Evolutionary conservation across 2,797 vertebrate species (phyloP), one percentile per base, ranked within the genome.

Genomic region (Sphaeramia orbicularis): DNA sequence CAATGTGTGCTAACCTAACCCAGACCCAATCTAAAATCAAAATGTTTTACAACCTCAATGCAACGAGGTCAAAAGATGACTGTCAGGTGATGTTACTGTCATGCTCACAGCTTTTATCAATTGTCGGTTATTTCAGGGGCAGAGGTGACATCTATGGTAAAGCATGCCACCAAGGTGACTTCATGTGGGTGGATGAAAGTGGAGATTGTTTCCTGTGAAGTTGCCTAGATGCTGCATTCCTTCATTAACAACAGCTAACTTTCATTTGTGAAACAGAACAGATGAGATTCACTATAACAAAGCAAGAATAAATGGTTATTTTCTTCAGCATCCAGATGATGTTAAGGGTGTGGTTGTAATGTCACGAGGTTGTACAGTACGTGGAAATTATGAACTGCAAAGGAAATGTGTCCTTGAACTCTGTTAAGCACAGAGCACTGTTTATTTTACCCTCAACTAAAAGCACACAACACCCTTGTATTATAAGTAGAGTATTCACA

Each of bases 331-430:
- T 60, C 40, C 19, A 42, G 16, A 35, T 40, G 50, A 68, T 55
- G 58, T 44, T 64, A 48, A 47, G 69, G 86, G 87, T 65, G 82
- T 60, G 66, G 65, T 14, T 30, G 43, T 43, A 21, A 51, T 15
- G 43, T 60, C 27, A 37, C 10, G 27, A 36, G 32, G 38, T 63
- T 74, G 30, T 73, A 10, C 55, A 62, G 44, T 30, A 32, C 27
- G 15, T 83, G 87, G 87, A 89, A 89, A 82, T 71, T 80, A 47
- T 84, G 83, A 87, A 81, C 61, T 47, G 58, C 40, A 41, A 6
- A 50, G 59, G 43, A 55, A 85, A 72, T 40, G 38, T 48, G 18
- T 79, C 45, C 27, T 45, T 50, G 54, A 74, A n/a, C n/a, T 41
- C 14, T 47, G 7, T 62, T 53, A 54, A 55, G 44, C 1, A 13